Evolutionary conservation across 2,797 vertebrate species (phyloP), one percentile per base, ranked within the genome.

Genomic region (Menidia menidia): DNA sequence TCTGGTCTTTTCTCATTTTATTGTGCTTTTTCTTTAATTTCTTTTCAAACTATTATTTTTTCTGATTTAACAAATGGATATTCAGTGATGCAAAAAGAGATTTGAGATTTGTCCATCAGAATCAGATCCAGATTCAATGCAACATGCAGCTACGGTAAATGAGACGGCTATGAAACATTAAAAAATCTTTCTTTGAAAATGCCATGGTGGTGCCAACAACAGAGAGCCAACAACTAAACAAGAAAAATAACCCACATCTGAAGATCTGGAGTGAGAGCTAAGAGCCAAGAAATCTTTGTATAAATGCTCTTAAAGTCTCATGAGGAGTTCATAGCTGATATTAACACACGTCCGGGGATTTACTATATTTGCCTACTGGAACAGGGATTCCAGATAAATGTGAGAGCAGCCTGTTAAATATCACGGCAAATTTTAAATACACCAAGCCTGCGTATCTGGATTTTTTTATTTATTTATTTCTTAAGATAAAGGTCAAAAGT

Each of bases 291-390:
- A n/a, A 16, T 64, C 53, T 11, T 14, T 7, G 10, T 39, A 39
- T 31, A 19, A 61, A 57, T 54, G 1, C 31, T 39, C 19, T 33
- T 35, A 47, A 56, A 13, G 25, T 14, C 50, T 51, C 48, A 10
- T 11, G 16, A 45, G 7, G 15, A 8, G 31, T 71, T 47, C 15
- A 25, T 47, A 30, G 35, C 4, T 66, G 52, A 14, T 60, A 56
- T 42, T 56, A 55, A 39, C 44, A 58, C 60, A 15, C 60, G 2
- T 52, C 39, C 47, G 18, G n/a, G 30, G 43, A 25, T 78, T 78
- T 69, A 30, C 59, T 78, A 68, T 57, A 68, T 81, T 85, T 77
- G 16, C 33, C 41, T 44, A 45, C 47, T 59, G 60, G 52, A 75
- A 73, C 54, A 43, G 45, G 4, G n/a, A 64, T 56, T 31, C 13